Evolutionary conservation across 2,113 vertebrate genomes (phyloP).

Genomic region (Arizona elegans): DNA sequence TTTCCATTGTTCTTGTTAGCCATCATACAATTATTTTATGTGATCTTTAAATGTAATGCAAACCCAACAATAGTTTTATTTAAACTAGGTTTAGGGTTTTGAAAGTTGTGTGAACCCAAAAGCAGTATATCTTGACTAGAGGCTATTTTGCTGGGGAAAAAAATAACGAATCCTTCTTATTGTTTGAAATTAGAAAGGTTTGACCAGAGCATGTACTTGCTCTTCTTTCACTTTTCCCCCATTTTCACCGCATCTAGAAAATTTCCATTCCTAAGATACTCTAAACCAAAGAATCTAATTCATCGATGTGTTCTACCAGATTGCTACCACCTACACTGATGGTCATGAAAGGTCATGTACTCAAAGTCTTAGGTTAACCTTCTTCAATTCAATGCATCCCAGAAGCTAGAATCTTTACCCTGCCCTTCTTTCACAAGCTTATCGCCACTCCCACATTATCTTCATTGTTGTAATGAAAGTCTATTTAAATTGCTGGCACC

Average conservation of each 20-base stretch:
- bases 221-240: background rate
- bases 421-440: background rate
- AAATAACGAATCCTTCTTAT: background rate
- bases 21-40: background rate
- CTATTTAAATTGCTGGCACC: conserved; percentile 28
- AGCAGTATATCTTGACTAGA: background rate
- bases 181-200: background rate
- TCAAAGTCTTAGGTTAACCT: background rate
- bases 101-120: background rate
- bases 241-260: background rate
- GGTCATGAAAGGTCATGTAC: background rate
- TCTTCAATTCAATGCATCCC: background rate
- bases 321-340: background rate
- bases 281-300: background rate
- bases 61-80: background rate
- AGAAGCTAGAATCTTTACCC: conserved; percentile 4
- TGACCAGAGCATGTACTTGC: background rate
- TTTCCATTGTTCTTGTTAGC: background rate
- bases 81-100: background rate
- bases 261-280: background rate
- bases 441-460: background rate
- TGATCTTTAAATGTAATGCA: background rate
- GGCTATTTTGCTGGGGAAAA: background rate
- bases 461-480: conserved; percentile 2
- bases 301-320: background rate